Evolutionary conservation across 2,888 invertebrate species (phyloP), one percentile per base, ranked within the genome.

Genomic region (Eristalis tenax): DNA sequence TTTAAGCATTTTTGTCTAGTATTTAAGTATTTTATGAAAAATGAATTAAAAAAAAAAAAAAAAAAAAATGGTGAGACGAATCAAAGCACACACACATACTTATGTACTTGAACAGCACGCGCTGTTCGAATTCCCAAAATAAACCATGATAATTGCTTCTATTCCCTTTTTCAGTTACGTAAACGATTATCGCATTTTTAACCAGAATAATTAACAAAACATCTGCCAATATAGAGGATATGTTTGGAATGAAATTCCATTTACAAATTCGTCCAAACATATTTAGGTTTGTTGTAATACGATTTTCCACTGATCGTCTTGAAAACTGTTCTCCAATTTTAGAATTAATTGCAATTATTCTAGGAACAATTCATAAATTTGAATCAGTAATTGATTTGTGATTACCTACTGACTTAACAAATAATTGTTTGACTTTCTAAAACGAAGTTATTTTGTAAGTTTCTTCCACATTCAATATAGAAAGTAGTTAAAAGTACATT

Each of bases 111-210:
- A 78, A 63, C 65, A 77, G 70, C 85, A 86, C 85, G 81, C 82
- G 81, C 81, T 71, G 56, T 63, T 63, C 11, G 10, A 61, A 56
- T 70, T 82, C 82, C 77, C 78, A 66, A 86, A 86, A 86, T 86
- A 86, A 74, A 78, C 71, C 66, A 61, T 65, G 50, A 50, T 70
- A 74, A 77, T 81, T 85, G 43, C 64, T 77, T 70, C 38, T 70
- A 43, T 59, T 78, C 74, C 69, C 74, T 70, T 65, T 61, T 70
- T 69, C 18, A 59, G 64, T 73, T 71, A 43, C 15, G 26, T 18
- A 18, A 40, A 65, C 64, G 64, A 61, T 57, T 68, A 68, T 71
- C 40, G 35, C 40, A 50, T 38, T 28, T 43, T 38, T 59, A 38
- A 85, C 66, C 59, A 57, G 22, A 71, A 35, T 32, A 43, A 59